These are phyloP conservation scores for Strix uralensis DNA, from an alignment of 2,113 vertebrate species.

Conservation along the genomic window DNA sequence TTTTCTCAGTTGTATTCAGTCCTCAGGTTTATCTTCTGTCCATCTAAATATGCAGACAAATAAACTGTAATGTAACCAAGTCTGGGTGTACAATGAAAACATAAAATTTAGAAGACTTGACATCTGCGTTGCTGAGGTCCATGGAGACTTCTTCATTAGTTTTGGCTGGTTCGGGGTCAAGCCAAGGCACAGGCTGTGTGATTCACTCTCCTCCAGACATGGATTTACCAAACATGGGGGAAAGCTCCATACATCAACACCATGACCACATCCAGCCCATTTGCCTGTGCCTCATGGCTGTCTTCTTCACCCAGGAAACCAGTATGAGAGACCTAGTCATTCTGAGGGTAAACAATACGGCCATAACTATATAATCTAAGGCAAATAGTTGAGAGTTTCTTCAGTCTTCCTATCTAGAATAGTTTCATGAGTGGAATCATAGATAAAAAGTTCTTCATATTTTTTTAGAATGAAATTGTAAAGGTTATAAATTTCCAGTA, in stretches of 20 bases:
- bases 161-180: neutral
- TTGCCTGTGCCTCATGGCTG: neutral
- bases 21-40: neutral
- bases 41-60: neutral
- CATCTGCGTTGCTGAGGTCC: neutral
- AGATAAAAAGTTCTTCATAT: neutral
- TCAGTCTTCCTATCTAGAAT: neutral
- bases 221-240: neutral
- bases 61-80: neutral
- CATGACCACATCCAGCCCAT: neutral
- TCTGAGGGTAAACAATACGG: fast-evolving
- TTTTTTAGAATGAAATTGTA: neutral
- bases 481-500: neutral
- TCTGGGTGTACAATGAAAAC: neutral
- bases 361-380: neutral
- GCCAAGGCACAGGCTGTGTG: neutral
- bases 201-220: neutral
- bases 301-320: neutral
- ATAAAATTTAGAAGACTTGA: neutral
- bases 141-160: neutral
- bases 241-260: neutral
- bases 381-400: neutral
- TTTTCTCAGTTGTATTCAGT: neutral
- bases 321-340: fast-evolving
- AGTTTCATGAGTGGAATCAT: neutral